phyloP scores from a whole-genome alignment of 2,113 vertebrate genomes.

The Notechis scutatus region DNA sequence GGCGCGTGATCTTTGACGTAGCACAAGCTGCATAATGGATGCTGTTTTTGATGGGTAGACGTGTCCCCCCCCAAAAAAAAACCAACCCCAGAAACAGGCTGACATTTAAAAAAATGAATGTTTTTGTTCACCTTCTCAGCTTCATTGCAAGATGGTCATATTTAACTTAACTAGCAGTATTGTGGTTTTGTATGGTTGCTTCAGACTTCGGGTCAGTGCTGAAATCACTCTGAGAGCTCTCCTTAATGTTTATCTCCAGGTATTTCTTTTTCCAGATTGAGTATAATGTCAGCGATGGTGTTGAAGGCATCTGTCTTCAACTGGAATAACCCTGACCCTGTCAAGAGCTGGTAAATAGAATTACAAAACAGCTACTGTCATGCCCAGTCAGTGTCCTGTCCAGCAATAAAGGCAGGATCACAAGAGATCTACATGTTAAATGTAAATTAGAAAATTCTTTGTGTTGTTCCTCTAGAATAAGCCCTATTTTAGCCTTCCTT shows the following conservation, averaged over 20 bases:
- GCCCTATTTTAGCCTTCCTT: neutral
- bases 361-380: too few relatives aligned
- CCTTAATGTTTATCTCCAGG: neutral
- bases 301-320: neutral
- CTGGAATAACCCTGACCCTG: neutral
- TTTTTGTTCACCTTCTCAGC: neutral
- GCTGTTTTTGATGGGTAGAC: neutral
- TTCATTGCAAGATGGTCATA: neutral
- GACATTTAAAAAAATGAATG: neutral
- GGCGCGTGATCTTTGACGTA: neutral
- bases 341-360: neutral
- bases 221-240: neutral
- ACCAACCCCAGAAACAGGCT: neutral
- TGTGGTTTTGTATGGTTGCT: neutral
- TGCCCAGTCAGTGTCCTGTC: neutral
- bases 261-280: neutral
- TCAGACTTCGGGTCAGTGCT: neutral
- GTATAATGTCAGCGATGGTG: neutral
- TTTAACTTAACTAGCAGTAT: neutral
- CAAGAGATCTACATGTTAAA: neutral
- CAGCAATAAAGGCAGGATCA: neutral
- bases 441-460: neutral
- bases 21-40: neutral
- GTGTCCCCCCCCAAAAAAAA: neutral
- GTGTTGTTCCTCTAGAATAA: neutral